These are phyloP conservation scores for Epistrophe eligans DNA, from an alignment of 2,888 invertebrate genomes.

Conservation along the genomic window DNA sequence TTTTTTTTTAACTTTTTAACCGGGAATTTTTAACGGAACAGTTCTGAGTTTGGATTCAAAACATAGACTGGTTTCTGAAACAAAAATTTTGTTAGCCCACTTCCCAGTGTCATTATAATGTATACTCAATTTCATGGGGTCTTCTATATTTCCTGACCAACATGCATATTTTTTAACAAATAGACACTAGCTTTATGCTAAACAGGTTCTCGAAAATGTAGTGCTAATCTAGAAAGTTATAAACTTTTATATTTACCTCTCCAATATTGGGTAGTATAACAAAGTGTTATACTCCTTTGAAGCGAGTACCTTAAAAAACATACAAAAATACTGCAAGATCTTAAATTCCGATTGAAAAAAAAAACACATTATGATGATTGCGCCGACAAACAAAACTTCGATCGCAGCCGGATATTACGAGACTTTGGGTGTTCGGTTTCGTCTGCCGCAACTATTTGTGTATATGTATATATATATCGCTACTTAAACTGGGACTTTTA, in stretches of 20 bases:
- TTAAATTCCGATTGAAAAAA: slow-evolving; percentile 1
- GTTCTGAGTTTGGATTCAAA: too few relatives aligned
- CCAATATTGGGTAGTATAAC: background rate
- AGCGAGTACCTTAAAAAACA: background rate
- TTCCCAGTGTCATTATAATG: too few relatives aligned
- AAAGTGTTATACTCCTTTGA: background rate
- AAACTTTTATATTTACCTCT: background rate
- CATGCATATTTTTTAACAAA: too few relatives aligned
- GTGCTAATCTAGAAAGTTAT: background rate
- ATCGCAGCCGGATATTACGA: slow-evolving; percentile 62
- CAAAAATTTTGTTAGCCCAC: too few relatives aligned
- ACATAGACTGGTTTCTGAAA: too few relatives aligned
- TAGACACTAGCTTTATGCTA: too few relatives aligned
- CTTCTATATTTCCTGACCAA: too few relatives aligned
- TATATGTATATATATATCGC: too few relatives aligned
- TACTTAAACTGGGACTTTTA: background rate
- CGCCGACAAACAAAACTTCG: slow-evolving; percentile 50
- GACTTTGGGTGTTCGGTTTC: slow-evolving; percentile 70
- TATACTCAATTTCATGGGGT: too few relatives aligned
- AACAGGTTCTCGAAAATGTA: background rate
- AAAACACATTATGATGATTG: slow-evolving; percentile 53
- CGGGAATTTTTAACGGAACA: too few relatives aligned
- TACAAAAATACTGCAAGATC: background rate
- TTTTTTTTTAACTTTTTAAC: too few relatives aligned
- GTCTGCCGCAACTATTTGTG: slow-evolving; percentile 61